phyloP scores from a whole-genome alignment of 2,797 vertebrate genomes.

The Darevskia mixta region DNA sequence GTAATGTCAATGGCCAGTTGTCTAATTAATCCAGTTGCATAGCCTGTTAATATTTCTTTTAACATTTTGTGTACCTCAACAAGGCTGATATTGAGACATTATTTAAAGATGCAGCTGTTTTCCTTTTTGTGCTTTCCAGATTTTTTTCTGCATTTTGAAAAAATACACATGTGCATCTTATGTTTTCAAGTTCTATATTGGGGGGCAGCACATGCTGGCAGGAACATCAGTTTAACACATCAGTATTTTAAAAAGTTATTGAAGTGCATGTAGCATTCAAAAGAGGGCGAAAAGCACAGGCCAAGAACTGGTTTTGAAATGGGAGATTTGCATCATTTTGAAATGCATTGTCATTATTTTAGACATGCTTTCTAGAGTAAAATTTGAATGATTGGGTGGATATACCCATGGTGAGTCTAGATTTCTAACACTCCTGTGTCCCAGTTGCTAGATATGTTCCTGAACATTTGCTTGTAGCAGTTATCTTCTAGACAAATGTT shows the following conservation, averaged over 20 bases:
- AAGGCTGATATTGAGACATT: not conserved
- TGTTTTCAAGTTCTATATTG: conserved; percentile 18
- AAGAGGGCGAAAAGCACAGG: not conserved
- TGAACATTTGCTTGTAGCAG: not conserved
- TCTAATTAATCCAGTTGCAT: conserved; percentile 35
- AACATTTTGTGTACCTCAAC: not conserved
- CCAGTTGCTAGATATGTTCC: not conserved
- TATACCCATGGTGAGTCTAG: not conserved
- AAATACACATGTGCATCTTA: not conserved
- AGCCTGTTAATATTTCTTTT: not conserved
- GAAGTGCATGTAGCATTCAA: not conserved
- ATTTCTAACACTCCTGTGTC: not conserved
- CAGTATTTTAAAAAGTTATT: not conserved
- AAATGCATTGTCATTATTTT: not conserved
- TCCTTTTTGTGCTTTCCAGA: not conserved
- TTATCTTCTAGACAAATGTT: not conserved
- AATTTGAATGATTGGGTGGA: not conserved
- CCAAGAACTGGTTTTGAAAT: conserved; percentile 5
- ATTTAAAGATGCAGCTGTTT: conserved; percentile 6
- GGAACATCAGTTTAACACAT: not conserved
- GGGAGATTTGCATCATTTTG: accelerated
- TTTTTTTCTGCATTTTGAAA: not conserved
- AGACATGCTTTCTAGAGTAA: not conserved
- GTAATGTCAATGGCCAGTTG: conserved; percentile 2
- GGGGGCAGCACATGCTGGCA: not conserved